phyloP scores from a whole-genome alignment of 2,888 invertebrate species.

The Lordiphosa andalusiaca region DNA sequence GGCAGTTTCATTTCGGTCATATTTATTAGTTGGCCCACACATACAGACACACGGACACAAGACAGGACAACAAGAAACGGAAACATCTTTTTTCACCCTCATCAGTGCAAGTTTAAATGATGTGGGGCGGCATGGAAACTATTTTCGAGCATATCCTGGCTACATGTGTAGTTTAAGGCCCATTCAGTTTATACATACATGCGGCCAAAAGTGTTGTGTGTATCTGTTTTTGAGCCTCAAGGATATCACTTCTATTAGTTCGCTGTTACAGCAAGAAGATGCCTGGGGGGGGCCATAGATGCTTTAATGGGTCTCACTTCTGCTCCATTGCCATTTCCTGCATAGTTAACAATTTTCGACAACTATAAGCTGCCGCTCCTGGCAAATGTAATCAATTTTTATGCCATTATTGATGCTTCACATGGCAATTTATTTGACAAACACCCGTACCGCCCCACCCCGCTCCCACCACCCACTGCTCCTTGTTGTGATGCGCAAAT shows the following conservation, averaged over 20 bases:
- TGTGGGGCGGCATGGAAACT: slow-evolving; percentile 43
- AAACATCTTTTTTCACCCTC: slow-evolving; percentile 70
- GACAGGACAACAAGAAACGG: slow-evolving; percentile 68
- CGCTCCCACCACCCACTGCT: too few relatives aligned
- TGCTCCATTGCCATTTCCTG: slow-evolving; percentile 51
- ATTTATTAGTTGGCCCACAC: slow-evolving; percentile 77
- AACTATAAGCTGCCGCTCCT: slow-evolving; percentile 42
- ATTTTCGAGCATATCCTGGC: slow-evolving; percentile 58
- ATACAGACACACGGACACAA: slow-evolving; percentile 4
- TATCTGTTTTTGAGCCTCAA: slow-evolving; percentile 52
- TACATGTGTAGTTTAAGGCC: slow-evolving; percentile 48
- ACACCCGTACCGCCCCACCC: background rate
- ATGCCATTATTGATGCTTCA: slow-evolving; percentile 75
- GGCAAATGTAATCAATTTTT: slow-evolving; percentile 75
- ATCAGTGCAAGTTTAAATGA: slow-evolving; percentile 67
- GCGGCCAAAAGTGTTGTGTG: slow-evolving; percentile 24
- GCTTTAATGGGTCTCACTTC: slow-evolving; percentile 16
- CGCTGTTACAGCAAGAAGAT: slow-evolving; percentile 40
- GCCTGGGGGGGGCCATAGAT: slow-evolving; percentile 19
- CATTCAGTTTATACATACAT: slow-evolving; percentile 13
- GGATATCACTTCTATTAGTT: slow-evolving; percentile 41
- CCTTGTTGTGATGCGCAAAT: slow-evolving; percentile 51
- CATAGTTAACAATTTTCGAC: slow-evolving; percentile 34
- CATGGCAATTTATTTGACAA: slow-evolving; percentile 55
- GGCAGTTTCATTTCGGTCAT: slow-evolving; percentile 78